phyloP scores from a whole-genome alignment of 2,113 vertebrate species.

The Excalfactoria chinensis region DNA sequence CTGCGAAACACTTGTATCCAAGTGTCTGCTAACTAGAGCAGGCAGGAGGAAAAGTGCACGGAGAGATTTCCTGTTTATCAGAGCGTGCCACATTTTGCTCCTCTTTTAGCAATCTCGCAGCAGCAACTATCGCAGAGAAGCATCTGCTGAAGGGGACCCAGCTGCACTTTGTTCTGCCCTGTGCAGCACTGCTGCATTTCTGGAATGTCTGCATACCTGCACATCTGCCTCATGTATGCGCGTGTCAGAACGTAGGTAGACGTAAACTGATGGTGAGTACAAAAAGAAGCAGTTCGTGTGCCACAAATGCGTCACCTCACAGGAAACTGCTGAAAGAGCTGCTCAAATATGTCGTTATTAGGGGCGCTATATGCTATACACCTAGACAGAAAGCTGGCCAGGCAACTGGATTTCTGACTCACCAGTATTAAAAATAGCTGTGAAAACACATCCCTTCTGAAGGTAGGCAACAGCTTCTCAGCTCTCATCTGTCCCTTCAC shows the following conservation, averaged over 20 bases:
- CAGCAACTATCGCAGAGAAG: not conserved
- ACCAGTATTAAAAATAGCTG: not conserved
- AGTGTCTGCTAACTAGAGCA: no score
- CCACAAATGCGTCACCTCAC: not conserved
- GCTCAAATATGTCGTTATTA: not conserved
- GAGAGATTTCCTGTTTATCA: not conserved
- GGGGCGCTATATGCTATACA: not conserved
- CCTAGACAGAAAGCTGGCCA: not conserved
- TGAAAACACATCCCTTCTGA: not conserved
- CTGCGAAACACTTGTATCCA: not conserved
- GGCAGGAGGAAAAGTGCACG: not conserved
- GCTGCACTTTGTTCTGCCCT: not conserved
- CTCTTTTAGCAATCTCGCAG: not conserved
- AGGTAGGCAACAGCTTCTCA: not conserved
- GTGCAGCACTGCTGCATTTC: accelerated
- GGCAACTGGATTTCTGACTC: not conserved
- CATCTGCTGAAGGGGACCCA: not conserved
- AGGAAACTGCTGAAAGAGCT: not conserved
- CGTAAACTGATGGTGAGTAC: not conserved
- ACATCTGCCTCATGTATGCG: not conserved
- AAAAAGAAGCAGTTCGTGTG: not conserved
- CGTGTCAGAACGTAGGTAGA: not conserved
- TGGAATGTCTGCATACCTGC: not conserved
- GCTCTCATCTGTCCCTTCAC: not conserved
- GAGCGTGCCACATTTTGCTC: not conserved